Percentiles rank a stretch among this genome's conserved stretches.
Evolutionary conservation across 2,797 vertebrate species (phyloP).

Genomic region (Rhinophrynus dorsalis): DNA sequence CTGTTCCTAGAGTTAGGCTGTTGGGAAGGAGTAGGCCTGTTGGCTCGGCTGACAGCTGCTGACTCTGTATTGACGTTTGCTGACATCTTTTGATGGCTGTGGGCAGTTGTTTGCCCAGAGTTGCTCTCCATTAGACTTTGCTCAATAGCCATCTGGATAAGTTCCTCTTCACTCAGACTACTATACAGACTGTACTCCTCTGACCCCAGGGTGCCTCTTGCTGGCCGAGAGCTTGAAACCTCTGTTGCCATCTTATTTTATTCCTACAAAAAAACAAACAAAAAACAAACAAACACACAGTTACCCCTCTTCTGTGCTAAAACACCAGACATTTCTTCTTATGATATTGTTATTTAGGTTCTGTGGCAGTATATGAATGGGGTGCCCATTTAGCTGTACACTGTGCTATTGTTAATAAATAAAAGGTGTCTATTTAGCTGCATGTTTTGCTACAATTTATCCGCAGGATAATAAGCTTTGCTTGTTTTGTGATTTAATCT

Average conservation of each 20-base stretch:
- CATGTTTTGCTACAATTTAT: too few relatives aligned
- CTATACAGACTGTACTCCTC: constrained; percentile 88
- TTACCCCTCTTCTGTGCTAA: too few relatives aligned
- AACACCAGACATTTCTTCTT: too few relatives aligned
- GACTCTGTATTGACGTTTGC: constrained; percentile 36
- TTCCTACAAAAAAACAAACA: too few relatives aligned
- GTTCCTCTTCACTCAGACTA: constrained; percentile 83
- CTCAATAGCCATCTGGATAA: constrained; percentile 86
- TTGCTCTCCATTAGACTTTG: constrained; percentile 77
- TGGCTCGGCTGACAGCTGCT: rapidly evolving
- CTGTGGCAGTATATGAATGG: too few relatives aligned
- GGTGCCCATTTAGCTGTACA: too few relatives aligned
- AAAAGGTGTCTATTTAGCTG: too few relatives aligned
- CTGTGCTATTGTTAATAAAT: too few relatives aligned
- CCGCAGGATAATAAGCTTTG: too few relatives aligned
- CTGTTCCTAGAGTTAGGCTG: constrained; percentile 66
- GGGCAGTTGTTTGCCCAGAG: constrained; percentile 25
- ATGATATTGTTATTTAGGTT: too few relatives aligned
- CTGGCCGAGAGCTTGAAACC: constrained; percentile 55
- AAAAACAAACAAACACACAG: too few relatives aligned
- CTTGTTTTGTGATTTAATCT: too few relatives aligned
- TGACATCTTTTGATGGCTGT: constrained; percentile 55
- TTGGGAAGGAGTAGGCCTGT: constrained; percentile 34
- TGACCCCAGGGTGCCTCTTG: constrained; percentile 57
- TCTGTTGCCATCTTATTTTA: constrained; percentile 53